These are phyloP conservation scores for Mormyrus iriodes DNA, from an alignment of 2,113 vertebrate species.

Conservation along the genomic window DNA sequence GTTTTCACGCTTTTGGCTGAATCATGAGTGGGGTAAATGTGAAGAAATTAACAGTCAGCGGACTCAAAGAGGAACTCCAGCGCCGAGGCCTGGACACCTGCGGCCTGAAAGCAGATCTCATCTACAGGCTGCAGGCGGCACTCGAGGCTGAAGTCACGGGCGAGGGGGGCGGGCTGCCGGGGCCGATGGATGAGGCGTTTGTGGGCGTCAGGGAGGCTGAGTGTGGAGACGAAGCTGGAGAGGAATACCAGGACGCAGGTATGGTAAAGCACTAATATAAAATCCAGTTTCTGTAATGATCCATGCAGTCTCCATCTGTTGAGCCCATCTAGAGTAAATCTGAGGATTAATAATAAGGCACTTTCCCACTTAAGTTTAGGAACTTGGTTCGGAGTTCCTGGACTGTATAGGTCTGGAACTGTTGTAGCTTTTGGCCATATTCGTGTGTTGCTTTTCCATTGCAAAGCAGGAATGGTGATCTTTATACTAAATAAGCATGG, in stretches of 20 bases:
- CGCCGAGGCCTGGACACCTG: conserved; percentile 62
- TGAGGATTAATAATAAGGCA: not conserved
- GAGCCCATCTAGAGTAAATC: not conserved
- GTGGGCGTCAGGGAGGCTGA: not conserved
- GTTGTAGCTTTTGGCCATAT: not conserved
- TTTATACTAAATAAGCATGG: not conserved
- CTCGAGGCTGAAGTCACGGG: conserved; percentile 53
- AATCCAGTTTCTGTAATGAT: not conserved
- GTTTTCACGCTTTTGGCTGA: not conserved
- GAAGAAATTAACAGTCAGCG: conserved; percentile 59
- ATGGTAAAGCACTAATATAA: not conserved
- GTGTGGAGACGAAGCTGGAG: conserved; percentile 26
- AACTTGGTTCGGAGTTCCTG: not conserved
- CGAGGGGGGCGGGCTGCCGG: conserved; percentile 30
- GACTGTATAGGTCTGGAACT: not conserved
- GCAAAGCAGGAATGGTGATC: not conserved
- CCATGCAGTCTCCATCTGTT: not conserved
- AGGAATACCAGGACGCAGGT: conserved; percentile 45
- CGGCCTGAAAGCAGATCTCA: conserved; percentile 64
- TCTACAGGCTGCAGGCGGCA: conserved; percentile 58
- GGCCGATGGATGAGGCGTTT: conserved; percentile 9
- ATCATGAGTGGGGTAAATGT: conserved; percentile 52
- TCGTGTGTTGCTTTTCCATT: not conserved
- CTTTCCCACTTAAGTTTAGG: not conserved
- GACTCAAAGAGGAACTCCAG: conserved; percentile 60